Evolutionary conservation across 2,113 vertebrate genomes (phyloP), one percentile per base, ranked within the genome.

Genomic region (Urocynchramus pylzowi): DNA sequence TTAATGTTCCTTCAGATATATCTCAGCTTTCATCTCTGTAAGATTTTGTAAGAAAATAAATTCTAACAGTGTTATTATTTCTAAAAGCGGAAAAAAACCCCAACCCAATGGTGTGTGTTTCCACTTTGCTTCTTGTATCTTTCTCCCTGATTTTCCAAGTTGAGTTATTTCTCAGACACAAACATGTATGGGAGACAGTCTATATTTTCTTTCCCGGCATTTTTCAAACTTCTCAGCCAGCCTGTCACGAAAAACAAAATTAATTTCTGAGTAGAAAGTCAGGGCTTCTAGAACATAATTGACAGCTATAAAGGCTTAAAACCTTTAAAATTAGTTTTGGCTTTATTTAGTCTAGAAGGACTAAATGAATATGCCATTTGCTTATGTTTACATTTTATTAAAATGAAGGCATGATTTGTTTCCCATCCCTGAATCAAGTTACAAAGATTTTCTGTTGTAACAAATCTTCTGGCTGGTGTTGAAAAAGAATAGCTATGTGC

Each of bases 281-380:
- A 59, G 22, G 35, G 39, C 37, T 52, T 67, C 56, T 89, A 50
- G 42, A 56, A 81, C 12, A 21, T 59, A 81, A 69, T 41, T 68
- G 47, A 73, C 17, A 78, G 31, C 50, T 60, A 37, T 27, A 60
- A 60, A 37, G 11, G 60, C 71, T 89, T 91, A 78, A 84, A 92
- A 73, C 1, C 13, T 20, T n/a, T 37, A 37, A 64, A 59, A 84
- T 84, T 74, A 63, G 19, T 78, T 89, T 82, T 84, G n/a, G 13
- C 44, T 92, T 87, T 93, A 90, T 92, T 95, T 94, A 81, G 52
- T 89, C 65, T 81, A 77, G 78, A 82, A 84, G 26, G 37, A 89
- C 22, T n/a, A n/a, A 13, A 57, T 44, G 19, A 44, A 47, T 53
- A 26, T 21, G 2, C 28, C 18, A 91, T 95, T 92, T 87, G 42